Base-by-base conservation (phyloP, 2,797 vertebrate species). In the Parotocinclus haroldoi region DNA sequence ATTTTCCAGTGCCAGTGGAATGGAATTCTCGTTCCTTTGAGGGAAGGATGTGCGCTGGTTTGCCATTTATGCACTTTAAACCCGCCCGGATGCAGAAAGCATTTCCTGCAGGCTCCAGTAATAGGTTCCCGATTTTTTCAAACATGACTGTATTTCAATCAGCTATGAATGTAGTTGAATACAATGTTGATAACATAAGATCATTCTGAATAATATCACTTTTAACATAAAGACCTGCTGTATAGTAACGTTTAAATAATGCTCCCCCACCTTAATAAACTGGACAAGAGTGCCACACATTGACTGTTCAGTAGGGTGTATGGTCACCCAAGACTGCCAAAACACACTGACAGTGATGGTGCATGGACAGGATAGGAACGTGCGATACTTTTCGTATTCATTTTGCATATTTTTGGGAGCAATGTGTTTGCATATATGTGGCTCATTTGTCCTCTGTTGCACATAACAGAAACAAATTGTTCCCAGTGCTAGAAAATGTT, bases 391-490 rank as follows among this genome's bases (percentile, higher is more conserved):
- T n/a, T n/a, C n/a, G n/a, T n/a, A n/a, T n/a, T n/a, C n/a, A n/a
- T n/a, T n/a, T n/a, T n/a, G n/a, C n/a, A n/a, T n/a, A n/a, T n/a
- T n/a, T n/a, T n/a, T n/a, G n/a, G n/a, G n/a, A n/a, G n/a, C n/a
- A n/a, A 72, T 82, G 83, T 81, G 80, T 88, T 87, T 87, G 83
- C 85, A 81, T 87, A 84, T 75, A 85, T 83, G 86, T 84, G 82
- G 81, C 80, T 87, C 79, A 85, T 84, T 79, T 71, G 79, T 85
- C 82, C 86, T 87, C 78, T 79, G 56, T 66, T 72, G 61, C 72
- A 82, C 81, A 69, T 72, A 74, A 69, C 80, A 71, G 81, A 77
- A 65, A 79, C 80, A 76, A 67, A 73, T 71, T 82, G 38, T 14
- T 76, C 80, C 78, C 72, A 71, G 79, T 71, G 77, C 81, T 19